Evolutionary conservation across 2,797 vertebrate genomes (phyloP), one percentile per base, ranked within the genome.

Genomic region (Parotocinclus haroldoi): DNA sequence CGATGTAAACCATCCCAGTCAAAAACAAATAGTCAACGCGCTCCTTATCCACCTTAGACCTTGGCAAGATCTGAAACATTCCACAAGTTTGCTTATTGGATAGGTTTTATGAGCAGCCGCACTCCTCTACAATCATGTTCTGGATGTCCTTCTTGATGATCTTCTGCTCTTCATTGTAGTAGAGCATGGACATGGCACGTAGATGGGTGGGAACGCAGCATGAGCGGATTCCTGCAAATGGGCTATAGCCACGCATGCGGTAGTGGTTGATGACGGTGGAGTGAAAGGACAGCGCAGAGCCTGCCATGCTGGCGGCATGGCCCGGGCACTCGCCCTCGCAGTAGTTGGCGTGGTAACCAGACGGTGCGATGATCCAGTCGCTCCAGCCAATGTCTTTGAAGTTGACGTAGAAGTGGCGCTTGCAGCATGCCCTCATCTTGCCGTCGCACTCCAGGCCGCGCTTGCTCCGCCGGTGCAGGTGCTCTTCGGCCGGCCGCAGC

Each of bases 311-410:
- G 12, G 92, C 91, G 83, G 93, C 92, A 39, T 94, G 90, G 74
- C 90, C 92, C 14, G 92, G 93, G 76, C 93, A 94, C 80, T 94
- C 92, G 9, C 93, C 93, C 86, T 94, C 93, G 0, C 93, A 94
- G 84, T 94, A 94, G 83, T 94, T 94, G 77, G 92, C 93, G 0
- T 93, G 92, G 65, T 94, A 94, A 58, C 93, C 92, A 12, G 90
- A 84, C 69, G 96, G 96, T 0, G 96, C 96, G 49, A 98, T 98
- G 93, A 98, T 98, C 96, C 96, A 98, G 88, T 98, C 95, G 72
- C 92, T 97, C 96, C 96, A 98, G 79, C 96, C 95, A 45, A 98
- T 98, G 81, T 93, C 92, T 81, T 92, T 93, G 85, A 94, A 94
- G 76, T 92, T 94, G 62, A 94, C 91, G 38, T 88, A 92, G 80